phyloP scores from a whole-genome alignment of 1,140 invertebrate species.

The Apis mellifera region Amel_HAv3.1 CM009933.2:8905501-8906000 shows the following conservation, averaged over 20 bases:
- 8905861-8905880: not conserved
- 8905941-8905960: slow-evolving; percentile 63
- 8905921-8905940: slow-evolving; percentile 52
- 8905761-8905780: not conserved
- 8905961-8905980: slow-evolving; percentile 53
- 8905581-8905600: slow-evolving; percentile 40
- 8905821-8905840: no score
- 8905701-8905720: not conserved
- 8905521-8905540: not conserved
- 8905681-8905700: not conserved
- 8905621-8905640: not conserved
- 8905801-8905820: slow-evolving; percentile 13
- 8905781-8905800: not conserved
- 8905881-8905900: slow-evolving; percentile 10
- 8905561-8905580: slow-evolving; percentile 26
- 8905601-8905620: slow-evolving; percentile 14
- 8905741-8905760: slow-evolving; percentile 17
- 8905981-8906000: not conserved
- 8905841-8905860: not conserved
- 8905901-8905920: slow-evolving; percentile 10
- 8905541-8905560: slow-evolving; percentile 22
- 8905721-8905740: not conserved
- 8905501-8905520: not conserved
- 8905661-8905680: not conserved
- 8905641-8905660: slow-evolving; percentile 1